Conservation (phyloP, 2,797 vertebrate species). For the Phalloptychus januarius region DNA sequence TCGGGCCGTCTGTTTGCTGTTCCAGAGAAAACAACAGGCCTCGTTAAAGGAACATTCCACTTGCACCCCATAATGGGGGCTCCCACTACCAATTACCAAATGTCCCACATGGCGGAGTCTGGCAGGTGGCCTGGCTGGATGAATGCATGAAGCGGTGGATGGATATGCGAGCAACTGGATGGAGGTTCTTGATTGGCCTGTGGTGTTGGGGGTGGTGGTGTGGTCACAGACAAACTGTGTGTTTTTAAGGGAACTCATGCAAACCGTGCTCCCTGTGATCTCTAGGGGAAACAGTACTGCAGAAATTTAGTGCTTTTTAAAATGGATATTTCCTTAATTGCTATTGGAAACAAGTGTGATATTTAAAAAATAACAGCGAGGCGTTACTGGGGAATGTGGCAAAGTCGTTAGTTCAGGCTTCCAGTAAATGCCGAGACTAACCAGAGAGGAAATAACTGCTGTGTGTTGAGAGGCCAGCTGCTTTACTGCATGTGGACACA, state of each 20-base stretch:
- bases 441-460: constrained; percentile 73
- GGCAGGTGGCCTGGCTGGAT: constrained; percentile 63
- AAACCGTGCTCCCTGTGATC: constrained; percentile 37
- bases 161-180: constrained; percentile 54
- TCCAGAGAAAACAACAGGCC: constrained; percentile 54
- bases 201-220: neutral
- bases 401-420: constrained; percentile 65
- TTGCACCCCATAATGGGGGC: constrained; percentile 71
- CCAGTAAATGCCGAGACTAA: constrained; percentile 79
- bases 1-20: constrained; percentile 50
- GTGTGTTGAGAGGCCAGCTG: constrained; percentile 54
- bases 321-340: constrained; percentile 49
- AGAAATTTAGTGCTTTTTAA: constrained; percentile 53
- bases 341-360: constrained; percentile 68
- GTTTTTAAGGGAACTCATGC: constrained; percentile 47
- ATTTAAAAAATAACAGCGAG: constrained; percentile 60
- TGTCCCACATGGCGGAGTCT: constrained; percentile 53
- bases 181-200: constrained; percentile 54
- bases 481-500: constrained; percentile 39
- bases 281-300: constrained; percentile 25
- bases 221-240: constrained; percentile 30
- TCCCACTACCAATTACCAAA: constrained; percentile 69
- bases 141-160: constrained; percentile 55
- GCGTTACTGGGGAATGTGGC: constrained; percentile 57
- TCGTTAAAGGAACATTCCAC: constrained; percentile 71